These are phyloP conservation scores for Pseudorhombus dupliciocellatus DNA, from an alignment of 2,113 vertebrate species.

Conservation along the genomic window DNA sequence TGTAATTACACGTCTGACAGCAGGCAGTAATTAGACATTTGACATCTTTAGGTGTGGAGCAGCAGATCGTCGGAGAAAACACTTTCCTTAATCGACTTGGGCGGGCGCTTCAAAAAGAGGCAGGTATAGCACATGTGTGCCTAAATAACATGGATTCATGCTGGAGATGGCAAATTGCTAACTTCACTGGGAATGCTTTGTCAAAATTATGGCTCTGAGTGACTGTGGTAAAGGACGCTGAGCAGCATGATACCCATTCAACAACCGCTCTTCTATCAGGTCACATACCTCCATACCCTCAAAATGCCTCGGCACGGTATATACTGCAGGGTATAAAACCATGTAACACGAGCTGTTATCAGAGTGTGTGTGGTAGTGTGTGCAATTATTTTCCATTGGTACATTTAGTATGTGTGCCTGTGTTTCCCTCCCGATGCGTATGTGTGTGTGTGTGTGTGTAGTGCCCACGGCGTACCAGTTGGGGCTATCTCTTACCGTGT, in stretches of 20 bases:
- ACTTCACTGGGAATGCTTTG: conserved; percentile 36
- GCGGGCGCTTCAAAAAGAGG: conserved; percentile 9
- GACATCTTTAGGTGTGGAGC: conserved; percentile 52
- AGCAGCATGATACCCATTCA: conserved; percentile 36
- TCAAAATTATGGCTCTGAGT: conserved; percentile 31
- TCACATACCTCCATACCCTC: conserved; percentile 24
- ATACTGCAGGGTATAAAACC: conserved; percentile 15
- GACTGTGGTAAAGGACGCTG: conserved; percentile 36
- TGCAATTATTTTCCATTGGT: conserved; percentile 24
- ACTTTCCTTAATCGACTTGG: conserved; percentile 43
- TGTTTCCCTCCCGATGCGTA: not conserved
- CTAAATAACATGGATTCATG: conserved; percentile 40
- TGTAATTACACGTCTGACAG: conserved; percentile 68
- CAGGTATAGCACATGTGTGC: conserved; percentile 6
- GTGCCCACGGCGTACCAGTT: conserved; percentile 22
- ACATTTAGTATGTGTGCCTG: conserved; percentile 5
- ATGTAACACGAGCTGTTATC: conserved; percentile 41
- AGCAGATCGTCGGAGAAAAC: conserved; percentile 40
- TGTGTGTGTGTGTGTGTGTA: conserved; percentile 6
- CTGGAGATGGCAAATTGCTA: conserved; percentile 33
- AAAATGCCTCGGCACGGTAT: conserved; percentile 7
- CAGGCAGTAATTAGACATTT: conserved; percentile 63
- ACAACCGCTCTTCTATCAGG: conserved; percentile 33
- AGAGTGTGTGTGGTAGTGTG: conserved; percentile 9
- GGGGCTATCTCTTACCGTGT: conserved; percentile 49